Evolutionary conservation across 2,113 vertebrate genomes (phyloP).

Genomic region (Alethe diademata): DNA sequence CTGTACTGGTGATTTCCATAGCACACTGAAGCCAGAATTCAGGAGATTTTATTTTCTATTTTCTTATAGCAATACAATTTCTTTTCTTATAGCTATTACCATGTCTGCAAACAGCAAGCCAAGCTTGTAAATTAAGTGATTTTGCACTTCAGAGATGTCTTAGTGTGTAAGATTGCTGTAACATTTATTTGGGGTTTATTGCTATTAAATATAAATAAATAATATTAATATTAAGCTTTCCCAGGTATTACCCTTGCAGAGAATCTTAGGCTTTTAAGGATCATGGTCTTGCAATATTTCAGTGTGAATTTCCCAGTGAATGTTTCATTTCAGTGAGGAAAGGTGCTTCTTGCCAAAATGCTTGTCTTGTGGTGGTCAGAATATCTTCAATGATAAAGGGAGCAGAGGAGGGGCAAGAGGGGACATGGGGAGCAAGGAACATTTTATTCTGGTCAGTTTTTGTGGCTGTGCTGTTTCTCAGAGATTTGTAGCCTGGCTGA

Average conservation of each 20-base stretch:
- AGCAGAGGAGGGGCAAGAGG: not conserved
- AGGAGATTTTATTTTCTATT: not conserved
- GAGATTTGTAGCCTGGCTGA: not conserved
- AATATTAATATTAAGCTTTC: not conserved
- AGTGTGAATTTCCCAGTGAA: not conserved
- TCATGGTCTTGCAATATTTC: not conserved
- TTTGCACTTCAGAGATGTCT: not conserved
- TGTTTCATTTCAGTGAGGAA: not conserved
- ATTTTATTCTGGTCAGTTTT: not conserved
- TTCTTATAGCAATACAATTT: not conserved
- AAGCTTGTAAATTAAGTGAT: not conserved
- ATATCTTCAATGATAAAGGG: not conserved
- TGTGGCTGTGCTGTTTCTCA: not conserved
- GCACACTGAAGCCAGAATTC: not conserved
- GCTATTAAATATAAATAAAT: not conserved
- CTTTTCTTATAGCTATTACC: not conserved
- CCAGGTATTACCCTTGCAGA: not conserved
- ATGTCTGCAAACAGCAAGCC: not conserved
- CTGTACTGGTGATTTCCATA: not conserved
- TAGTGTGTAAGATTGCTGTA: not conserved
- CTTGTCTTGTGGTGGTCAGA: not conserved
- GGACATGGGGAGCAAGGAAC: not conserved
- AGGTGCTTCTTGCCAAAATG: not conserved
- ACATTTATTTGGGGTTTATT: not conserved
- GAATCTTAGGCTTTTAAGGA: not conserved